Evolutionary conservation across 2,113 vertebrate species (phyloP), one percentile per base, ranked within the genome.

Genomic region (Meleagris gallopavo): DNA sequence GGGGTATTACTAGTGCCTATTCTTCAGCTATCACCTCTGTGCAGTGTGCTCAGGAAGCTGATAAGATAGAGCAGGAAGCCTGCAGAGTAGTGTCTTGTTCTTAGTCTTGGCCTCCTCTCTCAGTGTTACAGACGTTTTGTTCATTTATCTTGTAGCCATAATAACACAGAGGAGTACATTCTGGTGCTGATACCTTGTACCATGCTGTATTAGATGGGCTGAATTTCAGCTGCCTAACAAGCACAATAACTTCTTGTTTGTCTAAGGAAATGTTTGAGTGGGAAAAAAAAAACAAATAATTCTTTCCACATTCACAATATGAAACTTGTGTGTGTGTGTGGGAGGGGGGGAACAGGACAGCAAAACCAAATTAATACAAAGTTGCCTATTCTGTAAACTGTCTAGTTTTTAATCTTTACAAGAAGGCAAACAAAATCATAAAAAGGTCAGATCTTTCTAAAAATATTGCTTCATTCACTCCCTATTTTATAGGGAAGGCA

Each of bases 41-140:
- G 75, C 65, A 88, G 29, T 45, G 62, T 61, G 61, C 88, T 95
- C 81, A 95, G 96, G 95, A 96, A 97, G 34, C 75, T 92, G 95
- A 96, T 97, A 96, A 96, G 91, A 40, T 41, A 86, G 73, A 17
- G 77, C 95, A 92, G 96, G 93, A 96, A 91, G 54, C 45, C 24
- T 61, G 86, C 46, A 78, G 74, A 90, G 43, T 55, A 21, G 61
- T 83, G 52, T 71, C 83, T 90, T 94, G 88, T 73, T 94, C 27
- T 5, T 82, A 48, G 10, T 30, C 45, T 50, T 82, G 52, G n/a
- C 43, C 29, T 71, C 27, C 64, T 80, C 57, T 25, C 45, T 4
- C 55, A 61, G 89, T 78, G 41, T 62, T 78, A 86, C 94, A 94
- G 82, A 88, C 86, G 89, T 82, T 91, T 86, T 93, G 46, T 88